Percentiles rank a stretch among this genome's conserved stretches.
phyloP scores from a whole-genome alignment of 2,797 vertebrate genomes.

The Iguana delicatissima region DNA sequence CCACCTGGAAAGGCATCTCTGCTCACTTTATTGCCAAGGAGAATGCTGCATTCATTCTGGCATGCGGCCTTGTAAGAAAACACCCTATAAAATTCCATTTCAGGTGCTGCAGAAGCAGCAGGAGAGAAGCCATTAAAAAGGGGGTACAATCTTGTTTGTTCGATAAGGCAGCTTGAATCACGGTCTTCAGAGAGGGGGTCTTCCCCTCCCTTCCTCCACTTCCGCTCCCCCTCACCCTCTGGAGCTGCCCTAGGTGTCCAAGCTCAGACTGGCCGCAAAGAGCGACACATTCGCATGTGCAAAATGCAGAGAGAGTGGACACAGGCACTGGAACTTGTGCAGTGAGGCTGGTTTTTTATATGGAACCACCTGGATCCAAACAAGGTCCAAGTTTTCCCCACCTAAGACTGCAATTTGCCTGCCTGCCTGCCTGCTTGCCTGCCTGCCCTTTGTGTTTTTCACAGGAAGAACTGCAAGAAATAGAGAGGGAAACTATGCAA shows the following conservation, averaged over 20 bases:
- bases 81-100: background rate
- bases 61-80: background rate
- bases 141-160: constrained; percentile 11
- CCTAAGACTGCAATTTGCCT: accelerated
- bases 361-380: accelerated
- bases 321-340: accelerated
- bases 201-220: background rate
- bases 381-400: background rate
- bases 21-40: constrained; percentile 10
- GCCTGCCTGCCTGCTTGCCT: constrained; percentile 50
- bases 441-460: constrained; percentile 65
- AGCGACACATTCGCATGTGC: background rate
- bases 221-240: background rate
- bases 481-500: background rate
- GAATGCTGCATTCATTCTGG: accelerated
- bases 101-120: background rate
- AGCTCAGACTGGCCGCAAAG: background rate
- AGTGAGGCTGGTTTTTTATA: accelerated
- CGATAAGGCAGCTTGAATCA: background rate
- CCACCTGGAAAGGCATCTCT: no score
- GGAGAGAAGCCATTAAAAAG: background rate
- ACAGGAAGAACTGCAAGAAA: constrained; percentile 47
- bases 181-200: background rate
- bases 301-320: accelerated
- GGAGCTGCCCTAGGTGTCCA: constrained; percentile 24